Conservation (phyloP, 2,113 vertebrate genomes). For the Amblyopsis rosae region DNA sequence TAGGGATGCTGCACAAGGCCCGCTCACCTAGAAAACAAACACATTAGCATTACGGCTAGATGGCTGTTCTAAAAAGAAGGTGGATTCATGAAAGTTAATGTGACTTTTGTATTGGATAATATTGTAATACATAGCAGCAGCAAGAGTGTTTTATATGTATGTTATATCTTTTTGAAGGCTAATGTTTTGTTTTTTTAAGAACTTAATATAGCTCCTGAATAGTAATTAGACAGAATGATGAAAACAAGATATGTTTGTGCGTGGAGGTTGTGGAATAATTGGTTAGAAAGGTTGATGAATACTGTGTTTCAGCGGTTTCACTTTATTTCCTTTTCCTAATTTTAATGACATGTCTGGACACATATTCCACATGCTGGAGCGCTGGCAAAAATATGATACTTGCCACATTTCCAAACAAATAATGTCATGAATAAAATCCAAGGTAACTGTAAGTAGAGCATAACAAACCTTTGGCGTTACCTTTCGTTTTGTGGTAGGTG, state of each 20-base stretch:
- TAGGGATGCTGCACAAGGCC: constrained; percentile 93
- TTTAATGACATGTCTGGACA: too few species aligned
- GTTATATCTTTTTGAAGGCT: too few species aligned
- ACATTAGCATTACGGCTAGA: constrained; percentile 18
- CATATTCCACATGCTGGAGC: too few species aligned
- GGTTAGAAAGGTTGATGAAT: not conserved
- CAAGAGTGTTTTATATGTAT: too few species aligned
- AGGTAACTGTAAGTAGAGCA: constrained; percentile 10
- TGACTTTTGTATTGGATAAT: not conserved
- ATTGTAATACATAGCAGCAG: too few species aligned
- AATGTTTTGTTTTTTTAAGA: too few species aligned
- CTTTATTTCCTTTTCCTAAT: constrained; percentile 7
- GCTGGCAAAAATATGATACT: too few species aligned
- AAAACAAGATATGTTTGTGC: not conserved
- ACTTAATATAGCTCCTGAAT: too few species aligned
- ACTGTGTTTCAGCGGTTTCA: not conserved
- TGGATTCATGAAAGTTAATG: not conserved
- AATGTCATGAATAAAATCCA: not conserved
- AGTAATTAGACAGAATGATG: too few species aligned
- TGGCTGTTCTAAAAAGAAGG: not conserved
- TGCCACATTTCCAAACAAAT: constrained; percentile 2
- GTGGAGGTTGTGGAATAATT: not conserved
- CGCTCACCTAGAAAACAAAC: constrained; percentile 82
- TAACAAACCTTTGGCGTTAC: constrained; percentile 68
- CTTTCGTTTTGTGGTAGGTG: constrained; percentile 97